Evolutionary conservation across 2,888 invertebrate species (phyloP).

Genomic region (Ormyrus labotus): DNA sequence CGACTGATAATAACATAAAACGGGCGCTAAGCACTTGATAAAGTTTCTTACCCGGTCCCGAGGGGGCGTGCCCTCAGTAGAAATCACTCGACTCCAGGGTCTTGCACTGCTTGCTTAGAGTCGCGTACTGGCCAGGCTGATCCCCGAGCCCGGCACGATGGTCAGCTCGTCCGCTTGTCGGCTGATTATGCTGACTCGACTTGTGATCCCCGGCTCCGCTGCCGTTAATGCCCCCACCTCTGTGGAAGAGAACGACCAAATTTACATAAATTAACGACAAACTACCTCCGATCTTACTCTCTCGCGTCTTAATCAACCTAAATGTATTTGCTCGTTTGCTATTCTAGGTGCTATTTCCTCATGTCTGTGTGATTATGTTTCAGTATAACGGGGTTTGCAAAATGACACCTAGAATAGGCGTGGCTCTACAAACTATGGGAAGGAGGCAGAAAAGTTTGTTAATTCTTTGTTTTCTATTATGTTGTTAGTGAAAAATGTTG

Average conservation of each 20-base stretch:
- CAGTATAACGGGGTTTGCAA: background rate
- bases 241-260: conserved; percentile 67
- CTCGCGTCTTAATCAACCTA: background rate
- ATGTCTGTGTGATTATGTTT: background rate
- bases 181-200: conserved; percentile 77
- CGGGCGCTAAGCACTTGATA: too few species aligned
- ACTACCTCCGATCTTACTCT: background rate
- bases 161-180: conserved; percentile 77
- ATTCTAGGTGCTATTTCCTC: background rate
- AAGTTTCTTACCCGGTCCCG: conserved; percentile 71
- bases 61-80: conserved; percentile 90
- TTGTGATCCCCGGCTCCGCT: conserved; percentile 73
- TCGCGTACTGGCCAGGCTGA: conserved; percentile 88
- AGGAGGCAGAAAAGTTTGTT: conserved; percentile 18
- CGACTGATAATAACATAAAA: too few species aligned
- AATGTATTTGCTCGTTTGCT: background rate
- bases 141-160: conserved; percentile 76
- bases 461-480: conserved; percentile 22
- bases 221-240: conserved; percentile 76
- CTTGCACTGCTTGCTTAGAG: conserved; percentile 97
- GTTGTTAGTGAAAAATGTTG: conserved; percentile 42
- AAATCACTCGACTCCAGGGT: conserved; percentile 95
- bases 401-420: conserved; percentile 8
- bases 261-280: conserved; percentile 50
- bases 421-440: conserved; percentile 18